phyloP scores from a whole-genome alignment of 2,888 invertebrate genomes.

The Oxytorus armatus region DNA sequence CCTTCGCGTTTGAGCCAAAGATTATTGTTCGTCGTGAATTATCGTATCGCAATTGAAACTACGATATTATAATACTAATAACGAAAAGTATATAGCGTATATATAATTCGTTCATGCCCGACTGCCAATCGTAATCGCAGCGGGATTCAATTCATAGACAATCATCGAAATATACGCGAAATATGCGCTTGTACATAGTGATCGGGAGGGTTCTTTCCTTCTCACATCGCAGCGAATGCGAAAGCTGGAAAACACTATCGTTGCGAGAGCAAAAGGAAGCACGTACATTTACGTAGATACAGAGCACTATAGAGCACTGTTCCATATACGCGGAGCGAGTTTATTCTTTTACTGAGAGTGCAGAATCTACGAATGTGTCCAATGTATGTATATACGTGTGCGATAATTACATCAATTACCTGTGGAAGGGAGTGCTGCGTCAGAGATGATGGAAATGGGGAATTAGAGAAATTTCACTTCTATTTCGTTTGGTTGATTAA shows the following conservation, averaged over 20 bases:
- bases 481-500: conserved; percentile 73
- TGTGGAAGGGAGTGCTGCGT: conserved; percentile 30
- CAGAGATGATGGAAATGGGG: conserved; percentile 51
- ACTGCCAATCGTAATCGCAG: conserved; percentile 32
- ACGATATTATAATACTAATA: conserved; percentile 1
- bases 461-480: conserved; percentile 72
- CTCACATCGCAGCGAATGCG: conserved; percentile 27
- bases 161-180: conserved; percentile 15
- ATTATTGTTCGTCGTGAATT: not conserved
- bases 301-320: conserved; percentile 4
- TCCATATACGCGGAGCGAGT: conserved; percentile 46
- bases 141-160: conserved; percentile 33
- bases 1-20: not conserved
- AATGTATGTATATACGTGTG: conserved; percentile 32
- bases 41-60: not conserved
- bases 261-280: conserved; percentile 3
- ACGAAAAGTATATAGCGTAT: conserved; percentile 11
- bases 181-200: not conserved
- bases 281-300: conserved; percentile 4
- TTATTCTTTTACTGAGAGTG: conserved; percentile 39
- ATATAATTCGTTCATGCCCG: conserved; percentile 26
- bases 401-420: conserved; percentile 77
- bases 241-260: conserved; percentile 20
- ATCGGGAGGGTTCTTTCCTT: conserved; percentile 10
- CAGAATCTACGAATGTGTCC: conserved; percentile 72